phyloP scores from a whole-genome alignment of 2,113 vertebrate genomes.

The Podarcis raffonei region DNA sequence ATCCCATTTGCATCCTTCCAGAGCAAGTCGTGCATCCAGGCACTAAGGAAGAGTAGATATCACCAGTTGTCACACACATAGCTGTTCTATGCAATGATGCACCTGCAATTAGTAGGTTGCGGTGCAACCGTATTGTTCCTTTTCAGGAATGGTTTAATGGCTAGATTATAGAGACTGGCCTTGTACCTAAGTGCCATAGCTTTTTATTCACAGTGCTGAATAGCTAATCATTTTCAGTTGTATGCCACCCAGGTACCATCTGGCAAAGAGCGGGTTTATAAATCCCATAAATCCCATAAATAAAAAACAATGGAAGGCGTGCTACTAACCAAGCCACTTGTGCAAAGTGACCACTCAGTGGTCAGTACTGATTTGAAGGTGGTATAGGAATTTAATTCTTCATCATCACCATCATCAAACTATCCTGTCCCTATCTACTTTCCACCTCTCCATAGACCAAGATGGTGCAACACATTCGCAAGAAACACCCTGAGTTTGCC shows the following conservation, averaged over 20 bases:
- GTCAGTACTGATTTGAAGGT: no score
- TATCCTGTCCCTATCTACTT: not conserved
- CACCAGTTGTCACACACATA: no score
- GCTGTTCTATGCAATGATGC: not conserved
- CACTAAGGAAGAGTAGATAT: not conserved
- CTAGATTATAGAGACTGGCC: not conserved
- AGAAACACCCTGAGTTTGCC: conserved; percentile 94
- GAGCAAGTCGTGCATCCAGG: not conserved
- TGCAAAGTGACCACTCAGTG: no score
- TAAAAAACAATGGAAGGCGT: not conserved
- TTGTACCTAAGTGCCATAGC: not conserved
- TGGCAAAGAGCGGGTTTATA: no score
- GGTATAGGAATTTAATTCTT: no score
- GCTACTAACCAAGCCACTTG: not conserved
- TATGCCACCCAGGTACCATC: not conserved
- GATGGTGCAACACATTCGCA: conserved; percentile 99
- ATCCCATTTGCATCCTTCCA: not conserved
- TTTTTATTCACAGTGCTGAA: not conserved
- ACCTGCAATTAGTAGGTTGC: not conserved
- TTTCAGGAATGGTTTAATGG: not conserved
- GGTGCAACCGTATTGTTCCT: not conserved
- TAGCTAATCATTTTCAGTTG: not conserved
- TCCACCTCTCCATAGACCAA: conserved; percentile 82
- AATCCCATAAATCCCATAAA: no score
- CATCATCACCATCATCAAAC: not conserved